Base-by-base conservation (phyloP, 2,113 vertebrate species). In the Jacana jacana region DNA sequence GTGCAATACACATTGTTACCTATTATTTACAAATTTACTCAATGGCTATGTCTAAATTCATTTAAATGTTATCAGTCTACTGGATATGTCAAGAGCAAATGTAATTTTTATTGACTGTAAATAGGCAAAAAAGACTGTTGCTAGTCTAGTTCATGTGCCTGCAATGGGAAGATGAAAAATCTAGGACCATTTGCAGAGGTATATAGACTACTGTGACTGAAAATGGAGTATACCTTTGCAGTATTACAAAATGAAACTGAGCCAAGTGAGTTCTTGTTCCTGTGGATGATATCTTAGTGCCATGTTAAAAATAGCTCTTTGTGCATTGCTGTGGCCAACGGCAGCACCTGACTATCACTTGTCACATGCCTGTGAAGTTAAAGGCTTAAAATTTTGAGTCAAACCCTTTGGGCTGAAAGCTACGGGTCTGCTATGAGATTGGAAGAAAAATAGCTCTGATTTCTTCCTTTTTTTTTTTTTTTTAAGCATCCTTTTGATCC, bases 231-330 rank as follows among this genome's bases (percentile, higher is more conserved):
- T 24, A 7, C 52, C 6, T 78, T 69, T 71, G 22, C 37, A 82
- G n/a, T 28, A n/a, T 58, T 71, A 24, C 1, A 4, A 64, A 82
- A 58, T 46, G 2, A 39, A 54, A 11, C 31, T 17, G 13, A 37
- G 12, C 37, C 24, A 52, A 65, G 35, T 17, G 16, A 73, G 8
- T n/a, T 73, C 17, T 42, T 3, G n/a, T 52, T n/a, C 18, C 31
- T n/a, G 27, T 27, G 71, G 31, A 25, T 3, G 1, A 0, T n/a
- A 30, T 72, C 14, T 54, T 40, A 35, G 33, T 10, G 42, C 5
- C 20, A 17, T 0, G 0, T 28, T 37, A 31, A 63, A 75, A 19
- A n/a, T n/a, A 20, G 18, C 24, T 37, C 18, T 31, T 49, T 25
- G 8, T 13, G 44, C 22, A 25, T 66, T 71, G 20, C 71, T 76